A percentile compares a stretch with the other conserved stretches of the same genome.
Conservation (phyloP, 2,797 vertebrate genomes). For the Echiichthys vipera region DNA sequence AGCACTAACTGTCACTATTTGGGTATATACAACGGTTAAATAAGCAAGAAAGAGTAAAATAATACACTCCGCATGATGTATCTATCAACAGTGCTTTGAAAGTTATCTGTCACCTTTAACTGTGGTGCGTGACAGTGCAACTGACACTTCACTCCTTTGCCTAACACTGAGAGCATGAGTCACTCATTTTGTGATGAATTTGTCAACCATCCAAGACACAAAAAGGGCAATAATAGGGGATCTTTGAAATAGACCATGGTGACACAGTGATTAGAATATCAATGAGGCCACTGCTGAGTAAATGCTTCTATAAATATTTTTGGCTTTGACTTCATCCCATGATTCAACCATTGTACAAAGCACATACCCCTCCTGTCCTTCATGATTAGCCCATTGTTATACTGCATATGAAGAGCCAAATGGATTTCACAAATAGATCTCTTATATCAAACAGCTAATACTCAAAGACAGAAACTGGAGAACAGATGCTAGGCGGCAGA, state of each 20-base stretch:
- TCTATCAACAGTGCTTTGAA: slow-evolving; percentile 7
- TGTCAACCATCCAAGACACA: slow-evolving; percentile 17
- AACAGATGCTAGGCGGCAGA: slow-evolving; percentile 49
- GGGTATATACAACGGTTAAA: too few species aligned
- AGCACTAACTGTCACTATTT: neutral
- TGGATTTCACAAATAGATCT: slow-evolving; percentile 45
- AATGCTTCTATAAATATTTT: slow-evolving; percentile 37
- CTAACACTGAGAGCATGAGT: slow-evolving; percentile 14
- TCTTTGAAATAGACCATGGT: neutral
- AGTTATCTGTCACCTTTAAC: slow-evolving; percentile 10
- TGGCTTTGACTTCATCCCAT: slow-evolving; percentile 13
- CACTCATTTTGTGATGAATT: slow-evolving; percentile 13
- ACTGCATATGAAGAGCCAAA: slow-evolving; percentile 10
- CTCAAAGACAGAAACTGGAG: slow-evolving; percentile 30
- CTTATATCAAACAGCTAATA: slow-evolving; percentile 38
- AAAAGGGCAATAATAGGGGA: slow-evolving; percentile 2
- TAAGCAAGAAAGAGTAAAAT: neutral
- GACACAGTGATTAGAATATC: slow-evolving; percentile 14
- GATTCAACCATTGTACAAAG: neutral
- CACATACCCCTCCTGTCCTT: slow-evolving; percentile 11
- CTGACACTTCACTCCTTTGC: neutral
- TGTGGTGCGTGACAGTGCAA: neutral
- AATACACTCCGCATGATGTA: neutral
- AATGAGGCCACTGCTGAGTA: slow-evolving; percentile 5
- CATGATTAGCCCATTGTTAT: slow-evolving; percentile 27